Base-by-base conservation (phyloP, 1,140 invertebrate genomes). In the Drosophila arawakana region DNA sequence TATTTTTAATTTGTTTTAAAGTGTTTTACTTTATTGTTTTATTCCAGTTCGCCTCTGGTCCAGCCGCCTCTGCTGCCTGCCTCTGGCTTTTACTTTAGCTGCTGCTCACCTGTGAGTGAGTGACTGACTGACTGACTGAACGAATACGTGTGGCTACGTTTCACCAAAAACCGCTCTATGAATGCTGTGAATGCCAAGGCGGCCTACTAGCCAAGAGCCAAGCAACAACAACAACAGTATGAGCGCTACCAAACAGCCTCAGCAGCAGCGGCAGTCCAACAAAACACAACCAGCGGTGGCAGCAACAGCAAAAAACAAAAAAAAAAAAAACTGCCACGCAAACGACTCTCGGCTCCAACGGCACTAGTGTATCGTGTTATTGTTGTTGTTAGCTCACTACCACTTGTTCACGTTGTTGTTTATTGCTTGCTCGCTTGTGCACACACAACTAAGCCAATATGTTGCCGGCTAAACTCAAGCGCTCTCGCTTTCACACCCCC, bases 21-120 rank as follows among this genome's bases (percentile, higher is more conserved):
- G 2, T 49, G 41, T 50, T 41, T 34, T 35, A 7, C 35, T 54
- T 54, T 35, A 37, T 69, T 34, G 15, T 35, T 50, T 62, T 13
- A 35, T 37, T 63, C 59, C 59, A 71, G 52, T 76, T 46, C 60
- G 55, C 76, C 75, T 71, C 35, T 71, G 73, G 60, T 68, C 61
- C 76, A 76, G 76, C 73, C 73, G 62, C 69, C 69, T 76, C 74
- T 76, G 65, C 65, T 73, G 63, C 63, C 71, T 73, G 58, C 70
- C 63, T 67, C 44, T 77, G 65, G 44, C 75, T 78, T 73, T 65
- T 77, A 65, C 63, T 73, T 73, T 65, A 55, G 62, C 73, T 69
- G 61, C 63, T 73, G 79, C 79, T 81, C 80, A 81, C 80, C 80
- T 81, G 79, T 76, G 73, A 66, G 54, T 69, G 75, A 75, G 72